Percentiles rank a stretch among this genome's conserved stretches.
Conservation (phyloP, 2,888 invertebrate genomes). For the Epirrita christyi region DNA sequence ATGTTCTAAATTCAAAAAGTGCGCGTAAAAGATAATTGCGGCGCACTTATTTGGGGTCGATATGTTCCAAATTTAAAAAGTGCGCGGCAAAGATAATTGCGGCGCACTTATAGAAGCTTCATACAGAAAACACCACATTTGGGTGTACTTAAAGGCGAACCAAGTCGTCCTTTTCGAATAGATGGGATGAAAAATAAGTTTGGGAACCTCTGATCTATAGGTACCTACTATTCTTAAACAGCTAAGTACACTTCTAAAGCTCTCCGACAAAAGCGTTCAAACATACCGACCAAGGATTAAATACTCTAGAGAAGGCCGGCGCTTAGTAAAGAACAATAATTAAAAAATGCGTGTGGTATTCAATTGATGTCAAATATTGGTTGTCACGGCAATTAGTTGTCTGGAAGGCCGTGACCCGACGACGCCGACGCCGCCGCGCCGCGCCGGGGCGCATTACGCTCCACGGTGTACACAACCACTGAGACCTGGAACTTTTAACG, state of each 20-base stretch:
- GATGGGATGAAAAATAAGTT: too few relatives aligned
- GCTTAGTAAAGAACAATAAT: conserved; percentile 52
- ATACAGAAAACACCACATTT: too few relatives aligned
- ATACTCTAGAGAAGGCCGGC: conserved; percentile 32
- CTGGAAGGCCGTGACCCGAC: conserved; percentile 49
- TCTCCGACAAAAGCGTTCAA: conserved; percentile 9
- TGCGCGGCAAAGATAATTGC: too few relatives aligned
- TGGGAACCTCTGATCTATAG: too few relatives aligned
- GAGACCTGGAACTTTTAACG: conserved; percentile 17
- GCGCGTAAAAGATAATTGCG: too few relatives aligned
- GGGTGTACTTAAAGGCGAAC: too few relatives aligned
- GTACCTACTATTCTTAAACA: too few relatives aligned
- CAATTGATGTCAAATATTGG: conserved; percentile 80
- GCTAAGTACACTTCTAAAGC: neutral
- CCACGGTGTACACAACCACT: conserved; percentile 23
- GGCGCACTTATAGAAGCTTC: too few relatives aligned
- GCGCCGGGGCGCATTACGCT: conserved; percentile 8
- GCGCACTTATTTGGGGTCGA: too few relatives aligned
- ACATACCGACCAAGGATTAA: conserved; percentile 27
- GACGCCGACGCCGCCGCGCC: conserved; percentile 31
- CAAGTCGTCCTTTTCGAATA: too few relatives aligned
- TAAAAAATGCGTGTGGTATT: conserved; percentile 52
- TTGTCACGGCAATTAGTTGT: conserved; percentile 67
- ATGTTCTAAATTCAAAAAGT: too few relatives aligned
- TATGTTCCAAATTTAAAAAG: too few relatives aligned